These are phyloP conservation scores for Bhutanitis thaidina DNA, from an alignment of 2,888 invertebrate species.

Conservation along the genomic window DNA sequence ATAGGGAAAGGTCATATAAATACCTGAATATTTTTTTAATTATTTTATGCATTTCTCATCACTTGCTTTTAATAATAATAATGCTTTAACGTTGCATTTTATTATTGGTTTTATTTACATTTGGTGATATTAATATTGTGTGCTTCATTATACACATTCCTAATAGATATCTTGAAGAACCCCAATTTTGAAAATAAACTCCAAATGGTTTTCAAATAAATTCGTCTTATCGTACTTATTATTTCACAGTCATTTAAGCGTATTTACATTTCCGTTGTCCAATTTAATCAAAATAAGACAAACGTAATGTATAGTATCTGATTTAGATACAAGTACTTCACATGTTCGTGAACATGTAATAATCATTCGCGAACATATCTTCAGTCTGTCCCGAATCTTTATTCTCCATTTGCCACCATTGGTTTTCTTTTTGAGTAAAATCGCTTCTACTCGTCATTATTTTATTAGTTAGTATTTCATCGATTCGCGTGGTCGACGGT, in stretches of 20 bases:
- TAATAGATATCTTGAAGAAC: no score
- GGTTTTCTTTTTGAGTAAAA: slow-evolving; percentile 53
- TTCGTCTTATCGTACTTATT: not conserved
- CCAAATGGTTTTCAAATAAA: not conserved
- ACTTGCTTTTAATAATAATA: no score
- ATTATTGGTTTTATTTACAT: no score
- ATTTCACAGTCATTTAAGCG: slow-evolving; percentile 1
- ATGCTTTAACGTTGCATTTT: no score
- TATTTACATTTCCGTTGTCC: slow-evolving; percentile 24
- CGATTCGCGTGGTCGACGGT: slow-evolving; percentile 67
- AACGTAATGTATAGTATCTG: no score
- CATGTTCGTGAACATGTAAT: slow-evolving; percentile 47
- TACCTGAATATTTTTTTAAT: no score
- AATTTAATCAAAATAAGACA: no score
- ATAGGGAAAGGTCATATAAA: no score
- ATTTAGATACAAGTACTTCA: not conserved
- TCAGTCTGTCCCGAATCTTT: slow-evolving; percentile 50
- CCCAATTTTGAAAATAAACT: no score
- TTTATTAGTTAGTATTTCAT: slow-evolving; percentile 72
- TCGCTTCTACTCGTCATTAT: slow-evolving; percentile 44
- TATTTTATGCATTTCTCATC: no score
- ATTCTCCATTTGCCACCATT: slow-evolving; percentile 53
- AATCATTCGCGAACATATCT: slow-evolving; percentile 55
- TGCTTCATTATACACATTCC: no score
- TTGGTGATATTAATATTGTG: no score